Base-by-base conservation (phyloP, 2,888 invertebrate genomes). In the Synergus laeviventris region DNA sequence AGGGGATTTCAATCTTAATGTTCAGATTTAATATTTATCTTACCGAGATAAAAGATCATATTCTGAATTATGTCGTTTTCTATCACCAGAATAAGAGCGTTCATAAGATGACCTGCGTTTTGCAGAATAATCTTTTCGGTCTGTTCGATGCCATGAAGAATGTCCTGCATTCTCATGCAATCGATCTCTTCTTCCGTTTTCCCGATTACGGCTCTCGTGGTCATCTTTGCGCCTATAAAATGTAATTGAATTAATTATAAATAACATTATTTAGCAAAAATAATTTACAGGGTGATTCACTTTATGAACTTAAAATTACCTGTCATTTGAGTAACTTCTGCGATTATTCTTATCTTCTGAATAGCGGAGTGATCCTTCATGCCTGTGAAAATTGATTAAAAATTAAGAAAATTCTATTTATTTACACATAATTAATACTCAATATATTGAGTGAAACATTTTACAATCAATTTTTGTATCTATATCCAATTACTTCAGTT, bases 271-370 rank as follows among this genome's bases (percentile, higher is more conserved):
- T 56, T 12, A 21, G 12, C 0, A 21, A 56, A 21, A 21, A 0
- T 21, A 56, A 21, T 4, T 21, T 11, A 21, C 12, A 21, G 1
- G 21, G 4, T 56, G 21, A 12, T 21, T 21, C 12, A 21, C 4
- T 12, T 21, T 21, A 21, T 21, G 11, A 11, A 18, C 18, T 39
- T 21, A 64, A 38, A 39, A 18, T 64, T 39, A 64, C 64, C 64
- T 64, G n/a, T 64, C 64, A 64, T 38, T 39, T 64, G 64, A 64
- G 38, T 64, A 21, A 18, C 64, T 64, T 18, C 21, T 38, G 38
- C 64, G 64, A 21, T 39, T 36, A 39, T 21, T 64, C 21, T n/a
- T 64, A 4, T 36, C 14, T 1, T 21, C 18, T 21, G 9, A 21
- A 21, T 39, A 7, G 14, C 21, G 39, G 9, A 39, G 8, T 12